Evolutionary conservation across 2,888 invertebrate species (phyloP).

Genomic region (Leptinotarsa juncta): DNA sequence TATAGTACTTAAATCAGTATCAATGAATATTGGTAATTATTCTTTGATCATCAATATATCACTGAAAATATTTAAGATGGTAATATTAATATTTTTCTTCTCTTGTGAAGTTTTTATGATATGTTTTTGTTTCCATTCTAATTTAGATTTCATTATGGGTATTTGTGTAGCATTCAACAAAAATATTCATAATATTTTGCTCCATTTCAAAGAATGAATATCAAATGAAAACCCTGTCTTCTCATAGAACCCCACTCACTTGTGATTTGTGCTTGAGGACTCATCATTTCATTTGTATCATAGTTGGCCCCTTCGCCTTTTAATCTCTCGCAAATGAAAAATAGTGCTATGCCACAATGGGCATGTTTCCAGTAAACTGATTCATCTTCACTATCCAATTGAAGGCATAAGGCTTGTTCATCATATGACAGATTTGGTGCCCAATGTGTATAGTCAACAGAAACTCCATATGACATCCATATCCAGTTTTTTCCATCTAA

Average conservation of each 20-base stretch:
- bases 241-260: not conserved
- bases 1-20: too few species aligned
- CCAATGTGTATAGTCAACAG: constrained; percentile 28
- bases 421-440: constrained; percentile 14
- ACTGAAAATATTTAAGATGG: too few species aligned
- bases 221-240: not conserved
- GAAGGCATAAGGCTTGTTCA: constrained; percentile 13
- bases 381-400: not conserved
- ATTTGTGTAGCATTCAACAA: not conserved
- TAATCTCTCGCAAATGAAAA: constrained; percentile 30
- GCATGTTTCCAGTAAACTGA: constrained; percentile 19
- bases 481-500: constrained; percentile 27
- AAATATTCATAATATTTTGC: not conserved
- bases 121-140: too few species aligned
- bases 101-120: too few species aligned
- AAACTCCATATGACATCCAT: constrained; percentile 28
- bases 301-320: not conserved
- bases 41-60: too few species aligned
- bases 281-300: not conserved
- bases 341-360: not conserved
- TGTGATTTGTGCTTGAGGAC: not conserved
- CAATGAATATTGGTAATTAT: too few species aligned
- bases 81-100: too few species aligned
- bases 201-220: not conserved
- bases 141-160: too few species aligned